Conservation (phyloP, 2,888 invertebrate species). For the Trichopoda pennipes region DNA sequence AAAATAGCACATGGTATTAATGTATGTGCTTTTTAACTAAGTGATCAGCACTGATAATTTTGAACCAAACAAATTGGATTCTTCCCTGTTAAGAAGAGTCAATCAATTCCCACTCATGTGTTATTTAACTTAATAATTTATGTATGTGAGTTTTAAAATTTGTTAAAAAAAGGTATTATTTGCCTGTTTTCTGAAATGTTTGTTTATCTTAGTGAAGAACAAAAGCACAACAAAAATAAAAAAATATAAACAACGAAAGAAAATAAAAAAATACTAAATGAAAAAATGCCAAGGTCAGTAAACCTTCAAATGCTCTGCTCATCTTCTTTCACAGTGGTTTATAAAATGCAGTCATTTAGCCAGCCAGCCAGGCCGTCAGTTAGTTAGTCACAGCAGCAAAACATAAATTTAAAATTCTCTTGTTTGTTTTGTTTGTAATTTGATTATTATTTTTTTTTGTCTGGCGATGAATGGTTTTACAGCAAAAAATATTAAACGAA, state of each 20-base stretch:
- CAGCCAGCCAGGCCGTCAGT: conserved; percentile 8
- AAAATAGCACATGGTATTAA: not conserved
- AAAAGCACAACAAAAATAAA: conserved; percentile 56
- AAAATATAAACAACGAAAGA: conserved; percentile 45
- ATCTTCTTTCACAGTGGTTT: conserved; percentile 10
- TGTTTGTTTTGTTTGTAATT: not conserved
- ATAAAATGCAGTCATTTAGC: conserved; percentile 36
- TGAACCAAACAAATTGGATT: conserved; percentile 44
- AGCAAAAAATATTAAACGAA: too few relatives aligned
- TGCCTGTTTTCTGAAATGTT: conserved; percentile 48
- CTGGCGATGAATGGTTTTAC: not conserved
- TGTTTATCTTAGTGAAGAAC: conserved; percentile 58
- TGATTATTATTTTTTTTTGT: conserved; percentile 12
- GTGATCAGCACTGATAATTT: conserved; percentile 46
- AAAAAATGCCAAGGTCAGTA: conserved; percentile 66
- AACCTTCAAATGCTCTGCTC: conserved; percentile 59
- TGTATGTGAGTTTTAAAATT: conserved; percentile 50
- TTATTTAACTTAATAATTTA: conserved; percentile 60
- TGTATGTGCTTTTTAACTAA: conserved; percentile 11
- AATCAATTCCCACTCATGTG: conserved; percentile 63
- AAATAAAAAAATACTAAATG: conserved; percentile 41
- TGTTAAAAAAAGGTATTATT: conserved; percentile 17
- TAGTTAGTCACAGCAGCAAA: conserved; percentile 34
- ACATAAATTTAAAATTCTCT: conserved; percentile 20
- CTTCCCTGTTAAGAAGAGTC: conserved; percentile 53